Evolutionary conservation across 2,797 vertebrate species (phyloP).

Genomic region (Neostethus bicornis): DNA sequence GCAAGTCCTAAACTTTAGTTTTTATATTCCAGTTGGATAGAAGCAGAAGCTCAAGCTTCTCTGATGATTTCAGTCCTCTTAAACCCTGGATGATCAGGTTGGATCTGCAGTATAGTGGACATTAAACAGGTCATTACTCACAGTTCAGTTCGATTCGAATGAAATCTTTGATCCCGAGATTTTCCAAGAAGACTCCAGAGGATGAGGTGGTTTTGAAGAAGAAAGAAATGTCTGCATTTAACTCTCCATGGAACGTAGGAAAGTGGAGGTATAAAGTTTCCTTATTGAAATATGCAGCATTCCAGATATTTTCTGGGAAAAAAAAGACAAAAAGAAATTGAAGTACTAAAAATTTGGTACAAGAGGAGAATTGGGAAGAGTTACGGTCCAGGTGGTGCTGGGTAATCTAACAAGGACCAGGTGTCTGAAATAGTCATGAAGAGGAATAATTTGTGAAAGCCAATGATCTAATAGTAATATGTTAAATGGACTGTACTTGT

Average conservation of each 20-base stretch:
- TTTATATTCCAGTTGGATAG: conserved; percentile 1
- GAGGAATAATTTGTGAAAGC: too few species aligned
- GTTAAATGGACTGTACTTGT: too few species aligned
- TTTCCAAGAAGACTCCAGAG: conserved; percentile 94
- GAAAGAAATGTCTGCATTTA: conserved; percentile 93
- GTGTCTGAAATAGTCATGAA: too few species aligned
- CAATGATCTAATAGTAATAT: too few species aligned
- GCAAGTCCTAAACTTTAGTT: background rate
- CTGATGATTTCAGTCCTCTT: conserved; percentile 70
- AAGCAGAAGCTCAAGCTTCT: conserved; percentile 3
- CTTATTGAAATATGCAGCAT: conserved; percentile 91
- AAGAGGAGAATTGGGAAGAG: background rate
- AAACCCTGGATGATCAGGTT: conserved; percentile 70
- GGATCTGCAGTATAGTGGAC: conserved; percentile 17
- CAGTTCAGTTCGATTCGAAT: conserved; percentile 91
- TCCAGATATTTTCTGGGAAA: conserved; percentile 86
- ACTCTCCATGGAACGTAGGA: conserved; percentile 91
- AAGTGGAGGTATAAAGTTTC: conserved; percentile 94
- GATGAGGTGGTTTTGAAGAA: conserved; percentile 92
- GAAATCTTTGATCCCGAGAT: conserved; percentile 94
- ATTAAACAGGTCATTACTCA: conserved; percentile 78
- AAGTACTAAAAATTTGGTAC: background rate
- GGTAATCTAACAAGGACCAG: too few species aligned
- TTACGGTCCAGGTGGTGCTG: too few species aligned
- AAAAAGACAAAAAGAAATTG: background rate